Conservation (phyloP, 2,888 invertebrate genomes). For the Ommatoiulus sabulosus region DNA sequence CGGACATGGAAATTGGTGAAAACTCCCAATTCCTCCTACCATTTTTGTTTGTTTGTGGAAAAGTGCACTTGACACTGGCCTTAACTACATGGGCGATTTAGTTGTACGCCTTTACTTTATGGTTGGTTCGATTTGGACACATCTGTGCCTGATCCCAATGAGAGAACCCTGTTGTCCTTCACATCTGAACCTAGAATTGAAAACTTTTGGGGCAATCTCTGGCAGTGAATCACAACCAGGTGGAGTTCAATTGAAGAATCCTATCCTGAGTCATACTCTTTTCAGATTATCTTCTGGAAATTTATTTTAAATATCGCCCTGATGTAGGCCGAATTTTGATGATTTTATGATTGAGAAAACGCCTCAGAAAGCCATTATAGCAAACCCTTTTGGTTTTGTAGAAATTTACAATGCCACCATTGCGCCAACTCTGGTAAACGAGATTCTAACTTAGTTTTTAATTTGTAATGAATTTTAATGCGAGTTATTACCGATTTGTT, state of each 20-base stretch:
- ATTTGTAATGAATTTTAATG: neutral
- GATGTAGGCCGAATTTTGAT: neutral
- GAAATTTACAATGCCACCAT: neutral
- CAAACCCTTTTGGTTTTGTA: neutral
- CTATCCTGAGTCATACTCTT: neutral
- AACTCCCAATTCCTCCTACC: neutral
- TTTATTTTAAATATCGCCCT: neutral
- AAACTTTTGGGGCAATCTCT: neutral
- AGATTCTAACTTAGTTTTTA: neutral
- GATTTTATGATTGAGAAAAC: neutral
- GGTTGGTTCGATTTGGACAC: neutral
- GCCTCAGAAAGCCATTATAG: neutral
- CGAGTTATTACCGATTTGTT: too few species aligned
- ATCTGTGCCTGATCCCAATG: neutral
- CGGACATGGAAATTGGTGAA: neutral
- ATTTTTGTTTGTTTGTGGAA: neutral
- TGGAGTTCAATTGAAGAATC: neutral
- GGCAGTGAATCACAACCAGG: neutral
- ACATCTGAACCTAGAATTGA: neutral
- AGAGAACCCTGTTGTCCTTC: neutral
- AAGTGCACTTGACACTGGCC: conserved; percentile 34
- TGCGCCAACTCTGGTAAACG: neutral
- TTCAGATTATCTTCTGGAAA: neutral
- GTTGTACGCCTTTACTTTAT: neutral
- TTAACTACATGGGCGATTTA: neutral